Evolutionary conservation across 2,888 invertebrate species (phyloP).

Genomic region (Chalcosyrphus nemorum): DNA sequence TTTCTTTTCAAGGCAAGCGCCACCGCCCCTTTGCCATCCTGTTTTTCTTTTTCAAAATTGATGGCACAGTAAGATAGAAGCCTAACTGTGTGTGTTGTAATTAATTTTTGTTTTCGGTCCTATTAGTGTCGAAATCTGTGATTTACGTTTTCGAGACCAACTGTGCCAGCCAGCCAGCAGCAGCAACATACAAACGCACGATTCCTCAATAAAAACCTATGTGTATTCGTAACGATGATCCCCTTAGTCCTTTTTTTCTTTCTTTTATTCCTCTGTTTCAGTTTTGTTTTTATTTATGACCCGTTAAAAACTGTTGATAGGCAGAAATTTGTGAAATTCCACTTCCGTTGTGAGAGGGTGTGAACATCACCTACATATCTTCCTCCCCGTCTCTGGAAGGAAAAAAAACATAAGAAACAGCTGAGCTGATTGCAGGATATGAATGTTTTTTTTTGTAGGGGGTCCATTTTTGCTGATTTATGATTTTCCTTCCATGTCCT

Average conservation of each 20-base stretch:
- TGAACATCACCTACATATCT: conserved; percentile 6
- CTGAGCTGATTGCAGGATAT: conserved; percentile 33
- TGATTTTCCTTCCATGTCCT: conserved; percentile 32
- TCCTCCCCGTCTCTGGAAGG: neutral
- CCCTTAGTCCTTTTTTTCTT: conserved; percentile 9
- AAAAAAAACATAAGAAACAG: conserved; percentile 20
- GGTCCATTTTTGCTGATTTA: conserved; percentile 64
- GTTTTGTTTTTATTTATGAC: conserved; percentile 39
- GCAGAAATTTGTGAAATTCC: conserved; percentile 38
- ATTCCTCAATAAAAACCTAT: conserved; percentile 25
- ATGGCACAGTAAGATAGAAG: conserved; percentile 53
- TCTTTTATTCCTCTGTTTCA: conserved; percentile 23
- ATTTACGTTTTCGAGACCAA: conserved; percentile 51
- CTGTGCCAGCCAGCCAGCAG: too few relatives aligned
- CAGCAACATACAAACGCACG: conserved; percentile 31
- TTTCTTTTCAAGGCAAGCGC: neutral
- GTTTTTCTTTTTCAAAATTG: conserved; percentile 32
- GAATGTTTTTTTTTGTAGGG: conserved; percentile 22
- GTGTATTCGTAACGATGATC: conserved; percentile 3
- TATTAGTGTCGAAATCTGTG: conserved; percentile 68
- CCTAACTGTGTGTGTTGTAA: conserved; percentile 56
- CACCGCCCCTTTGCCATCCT: neutral
- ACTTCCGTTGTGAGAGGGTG: conserved; percentile 8
- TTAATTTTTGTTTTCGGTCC: conserved; percentile 62
- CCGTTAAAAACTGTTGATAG: conserved; percentile 67